phyloP scores from a whole-genome alignment of 1,140 invertebrate species.

The Physella acuta region DNA sequence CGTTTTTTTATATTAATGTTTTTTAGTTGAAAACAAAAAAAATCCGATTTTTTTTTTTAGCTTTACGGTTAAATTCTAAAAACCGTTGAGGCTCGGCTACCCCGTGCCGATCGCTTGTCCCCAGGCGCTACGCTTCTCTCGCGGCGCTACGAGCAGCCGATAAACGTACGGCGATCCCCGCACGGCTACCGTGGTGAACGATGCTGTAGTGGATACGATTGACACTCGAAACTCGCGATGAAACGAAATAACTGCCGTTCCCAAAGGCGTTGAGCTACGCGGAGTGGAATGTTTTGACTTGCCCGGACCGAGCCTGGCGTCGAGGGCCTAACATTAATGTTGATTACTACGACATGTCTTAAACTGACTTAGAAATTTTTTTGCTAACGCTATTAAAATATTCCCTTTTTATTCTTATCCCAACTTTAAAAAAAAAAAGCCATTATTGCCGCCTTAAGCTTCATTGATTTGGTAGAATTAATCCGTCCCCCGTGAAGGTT shows the following conservation, averaged over 20 bases:
- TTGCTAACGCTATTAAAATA: no score
- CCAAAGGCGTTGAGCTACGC: conserved; percentile 1
- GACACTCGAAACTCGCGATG: conserved; percentile 15
- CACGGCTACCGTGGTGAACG: not conserved
- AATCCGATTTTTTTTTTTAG: not conserved
- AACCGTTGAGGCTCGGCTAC: not conserved
- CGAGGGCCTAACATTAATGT: not conserved
- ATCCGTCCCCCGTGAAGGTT: no score
- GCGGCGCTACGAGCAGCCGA: conserved; percentile 10
- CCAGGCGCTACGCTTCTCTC: conserved; percentile 5
- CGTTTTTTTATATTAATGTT: not conserved
- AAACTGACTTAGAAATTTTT: no score
- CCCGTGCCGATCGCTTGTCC: conserved; percentile 5
- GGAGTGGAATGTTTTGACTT: not conserved
- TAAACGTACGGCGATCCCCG: not conserved
- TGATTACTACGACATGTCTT: no score
- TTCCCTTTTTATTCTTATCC: no score
- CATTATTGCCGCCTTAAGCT: no score
- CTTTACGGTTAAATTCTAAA: no score
- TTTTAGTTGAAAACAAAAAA: not conserved
- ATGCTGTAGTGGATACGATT: conserved; percentile 12
- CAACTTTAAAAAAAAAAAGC: no score
- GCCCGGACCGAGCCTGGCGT: not conserved
- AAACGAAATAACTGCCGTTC: conserved; percentile 10
- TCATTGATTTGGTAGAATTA: no score